Percentiles rank a stretch among this genome's conserved stretches.
phyloP scores from a whole-genome alignment of 2,113 vertebrate genomes.

The Piprites chloris region DNA sequence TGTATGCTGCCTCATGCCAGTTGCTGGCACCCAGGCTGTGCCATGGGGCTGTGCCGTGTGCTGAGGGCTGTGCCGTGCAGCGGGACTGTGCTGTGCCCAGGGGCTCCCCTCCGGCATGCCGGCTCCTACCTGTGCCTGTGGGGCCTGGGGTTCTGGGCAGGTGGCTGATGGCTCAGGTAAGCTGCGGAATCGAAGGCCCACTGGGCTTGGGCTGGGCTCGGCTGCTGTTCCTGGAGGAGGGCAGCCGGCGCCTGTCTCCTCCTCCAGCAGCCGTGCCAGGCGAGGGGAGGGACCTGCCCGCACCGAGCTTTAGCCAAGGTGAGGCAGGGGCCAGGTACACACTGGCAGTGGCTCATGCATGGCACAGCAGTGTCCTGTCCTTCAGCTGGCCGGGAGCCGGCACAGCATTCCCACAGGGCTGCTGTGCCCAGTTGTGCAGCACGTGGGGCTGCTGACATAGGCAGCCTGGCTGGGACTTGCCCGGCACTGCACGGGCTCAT shows the following conservation, averaged over 20 bases:
- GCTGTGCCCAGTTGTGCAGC: background rate
- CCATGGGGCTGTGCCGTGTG: background rate
- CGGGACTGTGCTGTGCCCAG: background rate
- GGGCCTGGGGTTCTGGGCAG: background rate
- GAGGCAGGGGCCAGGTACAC: constrained; percentile 35
- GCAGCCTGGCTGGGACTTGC: background rate
- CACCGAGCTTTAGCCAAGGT: constrained; percentile 8
- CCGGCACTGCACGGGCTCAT: fast-evolving
- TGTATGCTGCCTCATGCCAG: background rate
- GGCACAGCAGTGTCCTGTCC: background rate
- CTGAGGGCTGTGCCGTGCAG: background rate
- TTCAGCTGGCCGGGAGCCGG: background rate
- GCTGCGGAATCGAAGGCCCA: background rate
- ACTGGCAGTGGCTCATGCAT: background rate
- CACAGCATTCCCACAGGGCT: background rate
- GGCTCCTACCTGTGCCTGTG: constrained; percentile 22
- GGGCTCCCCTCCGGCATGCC: background rate
- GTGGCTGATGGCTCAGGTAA: background rate
- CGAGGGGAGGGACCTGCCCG: constrained; percentile 33
- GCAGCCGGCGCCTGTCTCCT: constrained; percentile 46
- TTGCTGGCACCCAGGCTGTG: background rate
- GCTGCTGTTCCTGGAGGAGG: constrained; percentile 52
- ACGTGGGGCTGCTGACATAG: background rate
- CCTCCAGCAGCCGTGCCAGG: constrained; percentile 60
- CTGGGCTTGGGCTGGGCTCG: background rate